Percentiles rank a stretch among this genome's conserved stretches.
Conservation (phyloP, 1,140 invertebrate genomes). For the Neotoxoptera formosana region DNA sequence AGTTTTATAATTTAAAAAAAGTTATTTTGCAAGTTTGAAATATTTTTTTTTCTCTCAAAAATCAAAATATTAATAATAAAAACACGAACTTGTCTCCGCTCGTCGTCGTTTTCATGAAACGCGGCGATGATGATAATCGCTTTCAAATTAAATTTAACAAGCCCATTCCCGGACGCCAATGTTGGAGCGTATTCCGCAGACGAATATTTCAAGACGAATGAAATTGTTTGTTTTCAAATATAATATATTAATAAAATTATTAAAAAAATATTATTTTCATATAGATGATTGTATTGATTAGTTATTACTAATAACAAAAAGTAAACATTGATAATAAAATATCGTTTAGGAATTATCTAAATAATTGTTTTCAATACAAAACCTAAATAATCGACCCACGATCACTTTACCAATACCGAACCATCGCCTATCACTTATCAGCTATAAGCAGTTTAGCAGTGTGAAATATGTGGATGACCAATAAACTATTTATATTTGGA, state of each 20-base stretch:
- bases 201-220: neutral
- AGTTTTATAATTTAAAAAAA: neutral
- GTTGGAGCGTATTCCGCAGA: neutral
- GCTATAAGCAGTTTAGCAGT: neutral
- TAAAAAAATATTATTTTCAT: too few relatives aligned
- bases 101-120: neutral
- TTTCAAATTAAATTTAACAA: neutral
- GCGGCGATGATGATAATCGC: neutral
- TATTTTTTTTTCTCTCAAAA: neutral
- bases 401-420: neutral
- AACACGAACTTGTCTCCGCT: neutral
- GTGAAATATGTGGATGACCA: neutral
- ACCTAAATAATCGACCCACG: neutral
- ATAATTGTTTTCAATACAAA: neutral
- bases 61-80: neutral
- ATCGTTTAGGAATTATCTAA: neutral
- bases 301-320: too few relatives aligned
- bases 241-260: too few relatives aligned
- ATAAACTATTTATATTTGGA: neutral
- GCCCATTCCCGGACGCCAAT: neutral
- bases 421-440: neutral
- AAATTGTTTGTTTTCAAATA: neutral
- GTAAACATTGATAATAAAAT: neutral
- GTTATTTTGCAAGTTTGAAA: too few relatives aligned
- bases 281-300: too few relatives aligned